Evolutionary conservation across 2,888 invertebrate genomes (phyloP).

Genomic region (Tetrapedia diversipes): DNA sequence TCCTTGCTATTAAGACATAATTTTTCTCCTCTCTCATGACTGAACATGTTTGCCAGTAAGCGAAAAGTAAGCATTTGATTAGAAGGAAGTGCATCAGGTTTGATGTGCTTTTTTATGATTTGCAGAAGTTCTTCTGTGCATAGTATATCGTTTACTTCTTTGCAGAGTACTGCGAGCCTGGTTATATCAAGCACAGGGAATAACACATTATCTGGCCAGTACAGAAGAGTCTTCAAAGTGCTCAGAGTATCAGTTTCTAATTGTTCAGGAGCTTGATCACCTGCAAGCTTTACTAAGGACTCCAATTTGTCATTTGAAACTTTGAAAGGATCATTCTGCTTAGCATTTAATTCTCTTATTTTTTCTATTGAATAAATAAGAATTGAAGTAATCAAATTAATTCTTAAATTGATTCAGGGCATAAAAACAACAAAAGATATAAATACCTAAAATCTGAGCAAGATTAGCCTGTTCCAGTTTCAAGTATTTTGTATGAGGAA

Average conservation of each 20-base stretch:
- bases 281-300: slow-evolving; percentile 86
- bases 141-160: slow-evolving; percentile 85
- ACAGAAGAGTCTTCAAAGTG: slow-evolving; percentile 70
- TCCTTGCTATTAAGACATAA: slow-evolving; percentile 85
- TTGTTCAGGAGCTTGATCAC: slow-evolving; percentile 60
- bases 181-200: slow-evolving; percentile 96
- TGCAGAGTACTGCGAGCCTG: slow-evolving; percentile 91
- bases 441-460: slow-evolving; percentile 87
- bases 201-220: slow-evolving; percentile 86
- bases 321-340: slow-evolving; percentile 84
- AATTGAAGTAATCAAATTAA: slow-evolving; percentile 11
- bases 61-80: slow-evolving; percentile 92
- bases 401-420: not conserved
- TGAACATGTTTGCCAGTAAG: slow-evolving; percentile 92
- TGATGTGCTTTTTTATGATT: slow-evolving; percentile 81
- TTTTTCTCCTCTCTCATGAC: slow-evolving; percentile 87
- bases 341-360: slow-evolving; percentile 87
- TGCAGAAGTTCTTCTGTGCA: slow-evolving; percentile 81
- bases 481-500: slow-evolving; percentile 84
- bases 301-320: slow-evolving; percentile 85
- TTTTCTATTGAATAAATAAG: slow-evolving; percentile 73
- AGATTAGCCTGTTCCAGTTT: slow-evolving; percentile 92
- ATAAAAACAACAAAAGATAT: not conserved
- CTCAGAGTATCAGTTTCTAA: slow-evolving; percentile 60
- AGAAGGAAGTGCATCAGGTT: slow-evolving; percentile 84